Evolutionary conservation across 2,797 vertebrate species (phyloP).

Genomic region (Muscicapa striata): DNA sequence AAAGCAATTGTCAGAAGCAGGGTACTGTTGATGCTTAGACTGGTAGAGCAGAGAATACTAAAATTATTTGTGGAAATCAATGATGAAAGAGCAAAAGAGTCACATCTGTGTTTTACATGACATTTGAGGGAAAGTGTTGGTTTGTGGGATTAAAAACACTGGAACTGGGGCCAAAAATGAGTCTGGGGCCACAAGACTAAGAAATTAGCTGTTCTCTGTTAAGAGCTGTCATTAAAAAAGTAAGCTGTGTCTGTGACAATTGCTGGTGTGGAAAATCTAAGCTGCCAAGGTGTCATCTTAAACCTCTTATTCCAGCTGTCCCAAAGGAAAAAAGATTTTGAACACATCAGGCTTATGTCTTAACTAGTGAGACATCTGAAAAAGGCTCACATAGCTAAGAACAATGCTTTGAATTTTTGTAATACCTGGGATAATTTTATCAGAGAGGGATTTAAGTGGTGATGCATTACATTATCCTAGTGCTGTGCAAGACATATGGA

Average conservation of each 20-base stretch:
- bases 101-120: not conserved
- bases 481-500: conserved; percentile 15
- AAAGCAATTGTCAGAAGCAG: not conserved
- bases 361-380: not conserved
- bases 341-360: not conserved
- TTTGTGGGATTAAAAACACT: not conserved
- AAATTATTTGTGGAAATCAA: not conserved
- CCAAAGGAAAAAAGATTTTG: not conserved
- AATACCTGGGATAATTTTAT: conserved; percentile 32
- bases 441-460: conserved; percentile 14
- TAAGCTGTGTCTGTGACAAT: not conserved
- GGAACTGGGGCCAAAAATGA: not conserved
- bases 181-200: not conserved
- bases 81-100: not conserved
- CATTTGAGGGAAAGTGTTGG: not conserved
- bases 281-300: not conserved
- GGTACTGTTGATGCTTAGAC: not conserved
- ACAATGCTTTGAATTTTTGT: conserved; percentile 33
- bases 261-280: not conserved
- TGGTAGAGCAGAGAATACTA: not conserved
- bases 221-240: not conserved
- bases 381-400: not conserved
- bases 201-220: not conserved
- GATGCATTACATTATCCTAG: conserved; percentile 36
- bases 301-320: not conserved